A percentile compares a stretch with the other conserved stretches of the same genome.
phyloP scores from a whole-genome alignment of 2,888 invertebrate genomes.

The Diplazon laetatorius region DNA sequence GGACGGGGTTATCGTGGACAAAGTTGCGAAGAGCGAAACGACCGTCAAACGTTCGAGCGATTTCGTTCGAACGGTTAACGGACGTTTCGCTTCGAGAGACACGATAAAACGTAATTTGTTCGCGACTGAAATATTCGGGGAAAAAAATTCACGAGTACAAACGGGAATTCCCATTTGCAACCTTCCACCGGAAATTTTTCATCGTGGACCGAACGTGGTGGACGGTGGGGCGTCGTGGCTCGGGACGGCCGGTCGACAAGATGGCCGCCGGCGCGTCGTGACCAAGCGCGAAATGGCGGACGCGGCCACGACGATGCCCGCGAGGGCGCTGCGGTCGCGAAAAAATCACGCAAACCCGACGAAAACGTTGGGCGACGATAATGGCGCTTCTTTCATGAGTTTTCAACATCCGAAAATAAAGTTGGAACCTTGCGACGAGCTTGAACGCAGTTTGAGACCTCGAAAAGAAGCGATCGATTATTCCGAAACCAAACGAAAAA shows the following conservation, averaged over 20 bases:
- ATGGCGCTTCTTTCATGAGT: constrained; percentile 2
- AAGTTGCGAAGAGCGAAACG: background rate
- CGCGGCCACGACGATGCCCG: background rate
- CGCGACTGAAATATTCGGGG: constrained; percentile 46
- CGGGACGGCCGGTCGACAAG: background rate
- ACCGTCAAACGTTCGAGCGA: background rate
- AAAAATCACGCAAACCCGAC: constrained; percentile 64
- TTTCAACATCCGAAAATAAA: constrained; percentile 64
- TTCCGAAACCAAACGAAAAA: constrained; percentile 57
- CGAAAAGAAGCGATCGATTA: constrained; percentile 70
- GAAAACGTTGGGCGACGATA: constrained; percentile 43
- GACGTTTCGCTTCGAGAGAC: too few relatives aligned
- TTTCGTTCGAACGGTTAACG: too few relatives aligned
- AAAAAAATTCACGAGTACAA: constrained; percentile 36
- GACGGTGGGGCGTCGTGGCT: background rate
- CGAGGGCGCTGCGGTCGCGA: constrained; percentile 72
- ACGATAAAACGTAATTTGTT: constrained; percentile 53
- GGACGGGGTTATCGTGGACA: background rate
- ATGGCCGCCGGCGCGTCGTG: background rate
- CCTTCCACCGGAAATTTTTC: background rate
- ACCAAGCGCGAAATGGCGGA: constrained; percentile 14
- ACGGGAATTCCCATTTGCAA: constrained; percentile 35
- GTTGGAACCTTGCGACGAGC: constrained; percentile 65
- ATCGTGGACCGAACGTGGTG: background rate
- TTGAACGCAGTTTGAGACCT: constrained; percentile 69